These are phyloP conservation scores for Cataglyphis hispanica DNA, from an alignment of 1,140 invertebrate genomes.

Conservation along the genomic window DNA sequence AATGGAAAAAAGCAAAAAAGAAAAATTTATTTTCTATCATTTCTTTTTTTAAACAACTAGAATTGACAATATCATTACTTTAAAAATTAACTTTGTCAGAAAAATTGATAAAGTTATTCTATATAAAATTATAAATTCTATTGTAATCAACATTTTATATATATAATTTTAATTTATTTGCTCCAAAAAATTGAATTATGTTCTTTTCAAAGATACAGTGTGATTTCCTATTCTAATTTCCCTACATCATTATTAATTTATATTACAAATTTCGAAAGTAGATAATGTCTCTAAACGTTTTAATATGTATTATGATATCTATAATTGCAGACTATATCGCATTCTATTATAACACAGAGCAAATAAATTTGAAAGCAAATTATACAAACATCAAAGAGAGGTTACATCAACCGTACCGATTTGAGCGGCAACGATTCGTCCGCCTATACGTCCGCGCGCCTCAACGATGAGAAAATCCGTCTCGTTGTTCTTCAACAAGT, in stretches of 20 bases:
- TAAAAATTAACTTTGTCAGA: not conserved
- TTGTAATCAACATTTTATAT: not conserved
- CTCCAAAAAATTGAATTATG: not conserved
- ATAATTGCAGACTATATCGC: not conserved
- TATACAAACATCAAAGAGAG: not conserved
- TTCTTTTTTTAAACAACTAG: not conserved
- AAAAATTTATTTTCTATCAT: not conserved
- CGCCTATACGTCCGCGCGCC: conserved; percentile 92
- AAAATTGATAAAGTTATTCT: not conserved
- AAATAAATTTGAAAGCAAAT: conserved; percentile 15
- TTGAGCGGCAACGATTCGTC: conserved; percentile 92
- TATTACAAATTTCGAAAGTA: not conserved
- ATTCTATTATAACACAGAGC: not conserved
- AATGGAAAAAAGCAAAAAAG: not conserved
- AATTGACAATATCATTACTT: not conserved
- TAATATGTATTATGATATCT: not conserved
- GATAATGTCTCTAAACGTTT: not conserved
- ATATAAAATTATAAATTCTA: not conserved
- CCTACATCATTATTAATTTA: not conserved
- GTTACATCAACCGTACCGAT: conserved; percentile 88
- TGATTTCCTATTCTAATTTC: not conserved
- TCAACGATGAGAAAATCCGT: conserved; percentile 93
- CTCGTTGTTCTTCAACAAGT: conserved; percentile 93
- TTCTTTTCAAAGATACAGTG: not conserved
- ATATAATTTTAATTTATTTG: not conserved